phyloP scores from a whole-genome alignment of 2,113 vertebrate species.

The Oxyura jamaicensis region DNA sequence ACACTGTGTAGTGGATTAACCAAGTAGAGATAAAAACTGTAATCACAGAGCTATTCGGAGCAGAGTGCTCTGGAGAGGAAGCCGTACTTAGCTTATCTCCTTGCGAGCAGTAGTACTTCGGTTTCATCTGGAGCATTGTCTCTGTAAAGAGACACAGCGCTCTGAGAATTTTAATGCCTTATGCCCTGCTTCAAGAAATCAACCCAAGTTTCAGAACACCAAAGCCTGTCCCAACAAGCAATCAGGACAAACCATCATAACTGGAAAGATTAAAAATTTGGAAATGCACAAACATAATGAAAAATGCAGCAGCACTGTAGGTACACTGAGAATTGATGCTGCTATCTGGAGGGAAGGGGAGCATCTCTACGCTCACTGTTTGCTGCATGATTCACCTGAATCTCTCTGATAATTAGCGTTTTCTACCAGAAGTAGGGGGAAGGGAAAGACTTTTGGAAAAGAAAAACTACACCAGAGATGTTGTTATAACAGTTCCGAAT shows the following conservation, averaged over 20 bases:
- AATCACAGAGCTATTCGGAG: neutral
- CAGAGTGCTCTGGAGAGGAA: neutral
- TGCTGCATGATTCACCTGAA: conserved; percentile 12
- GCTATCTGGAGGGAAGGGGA: neutral
- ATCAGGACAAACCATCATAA: neutral
- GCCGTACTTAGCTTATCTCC: neutral
- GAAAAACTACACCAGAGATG: conserved; percentile 9
- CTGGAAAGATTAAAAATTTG: neutral
- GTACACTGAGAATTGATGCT: neutral
- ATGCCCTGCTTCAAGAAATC: neutral
- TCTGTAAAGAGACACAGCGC: neutral
- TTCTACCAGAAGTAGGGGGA: neutral
- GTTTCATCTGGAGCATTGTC: neutral
- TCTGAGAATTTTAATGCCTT: neutral
- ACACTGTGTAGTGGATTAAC: neutral
- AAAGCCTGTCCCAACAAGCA: neutral
- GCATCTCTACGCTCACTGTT: neutral
- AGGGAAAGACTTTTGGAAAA: conserved; percentile 12
- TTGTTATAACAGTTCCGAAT: conserved; percentile 33
- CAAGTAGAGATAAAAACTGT: conserved; percentile 4
- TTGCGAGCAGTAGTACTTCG: neutral
- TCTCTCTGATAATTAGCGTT: neutral
- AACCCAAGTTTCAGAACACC: neutral
- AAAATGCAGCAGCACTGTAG: neutral
- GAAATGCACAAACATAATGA: neutral